A percentile compares a stretch with the other conserved stretches of the same genome.
Conservation (phyloP, 2,113 vertebrate species). For the Dolichallabes microphthalmus region DNA sequence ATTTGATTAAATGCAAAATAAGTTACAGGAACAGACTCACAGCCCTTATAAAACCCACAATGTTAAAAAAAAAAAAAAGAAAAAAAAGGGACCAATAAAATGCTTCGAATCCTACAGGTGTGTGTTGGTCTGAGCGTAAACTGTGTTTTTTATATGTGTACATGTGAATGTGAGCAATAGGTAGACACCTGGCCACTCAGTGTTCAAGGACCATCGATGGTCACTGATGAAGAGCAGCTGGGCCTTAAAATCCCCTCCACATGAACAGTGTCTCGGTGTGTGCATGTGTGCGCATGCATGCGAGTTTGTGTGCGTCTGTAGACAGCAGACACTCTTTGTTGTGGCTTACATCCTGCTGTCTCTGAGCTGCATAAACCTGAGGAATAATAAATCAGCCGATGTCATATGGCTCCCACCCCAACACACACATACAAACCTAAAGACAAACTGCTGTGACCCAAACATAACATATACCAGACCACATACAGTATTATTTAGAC, state of each 20-base stretch:
- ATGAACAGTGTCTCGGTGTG: background rate
- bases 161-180: background rate
- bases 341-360: background rate
- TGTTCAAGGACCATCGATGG: constrained; percentile 27
- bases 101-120: background rate
- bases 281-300: background rate
- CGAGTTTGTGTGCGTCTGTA: background rate
- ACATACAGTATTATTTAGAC: no score
- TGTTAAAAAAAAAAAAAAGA: background rate
- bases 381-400: constrained; percentile 12
- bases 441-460: background rate
- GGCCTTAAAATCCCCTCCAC: constrained; percentile 7
- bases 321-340: constrained; percentile 17
- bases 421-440: background rate
- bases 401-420: background rate
- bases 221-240: constrained; percentile 27
- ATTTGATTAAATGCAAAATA: constrained; percentile 16
- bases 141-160: background rate
- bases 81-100: no score
- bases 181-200: constrained; percentile 39
- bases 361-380: background rate
- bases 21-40: background rate
- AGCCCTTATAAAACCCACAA: background rate
- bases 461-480: background rate
- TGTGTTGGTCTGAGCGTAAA: background rate